Percentiles rank a stretch among this genome's conserved stretches.
Evolutionary conservation across 2,888 invertebrate species (phyloP).

Genomic region (Eilema depressum): DNA sequence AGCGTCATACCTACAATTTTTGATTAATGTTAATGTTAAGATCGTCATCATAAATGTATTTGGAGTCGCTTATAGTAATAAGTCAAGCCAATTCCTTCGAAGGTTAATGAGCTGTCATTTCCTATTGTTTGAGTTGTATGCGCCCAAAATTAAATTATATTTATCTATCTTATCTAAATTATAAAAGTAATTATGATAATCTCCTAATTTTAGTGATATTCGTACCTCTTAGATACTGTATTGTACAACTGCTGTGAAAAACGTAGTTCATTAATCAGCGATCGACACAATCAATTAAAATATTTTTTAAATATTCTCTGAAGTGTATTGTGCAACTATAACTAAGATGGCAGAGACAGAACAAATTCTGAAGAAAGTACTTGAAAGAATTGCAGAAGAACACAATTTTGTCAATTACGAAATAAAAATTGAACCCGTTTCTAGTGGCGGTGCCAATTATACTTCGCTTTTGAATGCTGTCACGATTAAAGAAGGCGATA

Average conservation of each 20-base stretch:
- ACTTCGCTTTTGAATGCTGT: slow-evolving; percentile 52
- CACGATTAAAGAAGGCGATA: slow-evolving; percentile 36
- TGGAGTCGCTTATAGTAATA: background rate
- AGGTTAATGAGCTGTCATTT: too few relatives aligned
- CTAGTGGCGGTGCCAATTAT: slow-evolving; percentile 60
- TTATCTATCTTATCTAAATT: background rate
- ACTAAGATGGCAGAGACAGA: slow-evolving; percentile 39
- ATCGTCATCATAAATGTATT: background rate
- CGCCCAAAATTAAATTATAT: background rate
- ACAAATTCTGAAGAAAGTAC: slow-evolving; percentile 12
- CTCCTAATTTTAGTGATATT: too few relatives aligned
- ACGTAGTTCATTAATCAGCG: too few relatives aligned
- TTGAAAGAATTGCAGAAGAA: slow-evolving; percentile 44
- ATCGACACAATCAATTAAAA: too few relatives aligned
- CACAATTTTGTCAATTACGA: slow-evolving; percentile 42
- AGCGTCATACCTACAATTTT: too few relatives aligned
- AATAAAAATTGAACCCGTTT: slow-evolving; percentile 41
- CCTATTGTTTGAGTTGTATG: too few relatives aligned
- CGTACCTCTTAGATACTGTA: too few relatives aligned
- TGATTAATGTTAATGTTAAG: too few relatives aligned
- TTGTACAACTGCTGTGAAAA: too few relatives aligned
- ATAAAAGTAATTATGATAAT: too few relatives aligned
- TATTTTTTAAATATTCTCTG: too few relatives aligned
- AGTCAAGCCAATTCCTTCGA: too few relatives aligned
- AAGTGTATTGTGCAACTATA: background rate